Percentiles rank a stretch among this genome's conserved stretches.
Evolutionary conservation across 2,113 vertebrate species (phyloP).

Genomic region (Oncorhynchus keta): DNA sequence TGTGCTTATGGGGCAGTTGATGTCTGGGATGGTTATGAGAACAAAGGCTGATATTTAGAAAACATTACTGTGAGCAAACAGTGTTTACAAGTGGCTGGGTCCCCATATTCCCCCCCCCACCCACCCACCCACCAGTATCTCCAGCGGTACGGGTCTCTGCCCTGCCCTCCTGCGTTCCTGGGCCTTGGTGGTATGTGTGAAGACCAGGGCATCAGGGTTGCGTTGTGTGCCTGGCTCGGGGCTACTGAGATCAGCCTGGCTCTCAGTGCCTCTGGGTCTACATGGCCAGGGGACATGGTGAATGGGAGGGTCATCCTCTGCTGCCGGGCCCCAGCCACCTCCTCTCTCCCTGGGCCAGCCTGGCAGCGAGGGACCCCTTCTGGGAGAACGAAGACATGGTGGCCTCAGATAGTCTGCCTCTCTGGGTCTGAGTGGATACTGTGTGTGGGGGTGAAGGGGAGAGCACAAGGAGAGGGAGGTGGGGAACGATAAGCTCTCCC

Average conservation of each 20-base stretch:
- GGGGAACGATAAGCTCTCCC: too few species aligned
- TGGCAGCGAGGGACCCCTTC: not conserved
- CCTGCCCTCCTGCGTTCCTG: slow-evolving; percentile 57
- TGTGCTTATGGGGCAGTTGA: not conserved
- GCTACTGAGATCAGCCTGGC: slow-evolving; percentile 36
- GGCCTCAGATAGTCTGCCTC: not conserved
- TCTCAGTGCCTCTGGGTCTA: slow-evolving; percentile 39
- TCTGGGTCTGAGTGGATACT: not conserved
- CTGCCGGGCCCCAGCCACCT: not conserved
- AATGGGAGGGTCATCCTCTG: not conserved
- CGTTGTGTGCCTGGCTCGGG: slow-evolving; percentile 23
- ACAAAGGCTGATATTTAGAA: not conserved
- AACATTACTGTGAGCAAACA: too few species aligned
- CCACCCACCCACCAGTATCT: slow-evolving; percentile 69
- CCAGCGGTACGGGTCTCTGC: slow-evolving; percentile 56
- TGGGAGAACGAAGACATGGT: slow-evolving; percentile 28
- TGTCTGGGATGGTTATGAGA: not conserved
- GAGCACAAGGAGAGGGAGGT: not conserved
- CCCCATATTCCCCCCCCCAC: not conserved
- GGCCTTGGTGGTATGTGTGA: slow-evolving; percentile 59
- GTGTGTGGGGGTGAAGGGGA: not conserved
- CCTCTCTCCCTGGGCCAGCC: not conserved
- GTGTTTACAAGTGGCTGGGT: too few species aligned
- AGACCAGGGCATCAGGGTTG: slow-evolving; percentile 51
- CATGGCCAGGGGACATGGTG: not conserved